Percentiles rank a stretch among this genome's conserved stretches.
phyloP scores from a whole-genome alignment of 1,140 invertebrate species.

The Plodia interpunctella region DNA sequence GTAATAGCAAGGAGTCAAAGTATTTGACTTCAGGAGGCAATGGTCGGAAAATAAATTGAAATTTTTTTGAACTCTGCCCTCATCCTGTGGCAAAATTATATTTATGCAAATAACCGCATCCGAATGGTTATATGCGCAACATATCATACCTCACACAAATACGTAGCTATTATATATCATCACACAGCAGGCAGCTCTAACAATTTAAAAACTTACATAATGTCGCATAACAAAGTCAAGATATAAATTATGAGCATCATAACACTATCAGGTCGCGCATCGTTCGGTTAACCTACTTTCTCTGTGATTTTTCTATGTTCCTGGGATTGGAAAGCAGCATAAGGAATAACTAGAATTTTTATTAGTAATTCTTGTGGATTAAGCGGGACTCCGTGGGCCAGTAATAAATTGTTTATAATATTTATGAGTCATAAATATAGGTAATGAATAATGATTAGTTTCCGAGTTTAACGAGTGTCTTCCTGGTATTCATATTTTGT shows the following conservation, averaged over 20 bases:
- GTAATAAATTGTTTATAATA: background rate
- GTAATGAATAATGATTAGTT: background rate
- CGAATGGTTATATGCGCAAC: too few species aligned
- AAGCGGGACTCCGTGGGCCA: background rate
- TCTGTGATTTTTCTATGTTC: constrained; percentile 31
- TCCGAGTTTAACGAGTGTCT: background rate
- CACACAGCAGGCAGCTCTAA: background rate
- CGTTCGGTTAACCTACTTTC: constrained; percentile 48
- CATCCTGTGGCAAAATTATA: too few species aligned
- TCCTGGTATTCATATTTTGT: too few species aligned
- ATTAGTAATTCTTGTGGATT: constrained; percentile 11
- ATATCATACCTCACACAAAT: too few species aligned
- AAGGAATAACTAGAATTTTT: constrained; percentile 20
- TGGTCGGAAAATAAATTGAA: too few species aligned
- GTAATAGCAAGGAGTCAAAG: too few species aligned
- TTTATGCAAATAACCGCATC: too few species aligned
- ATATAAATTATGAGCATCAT: constrained; percentile 16
- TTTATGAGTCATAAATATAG: constrained; percentile 2
- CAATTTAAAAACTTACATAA: constrained; percentile 13
- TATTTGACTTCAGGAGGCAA: too few species aligned
- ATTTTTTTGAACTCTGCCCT: too few species aligned
- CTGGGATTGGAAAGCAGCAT: constrained; percentile 19
- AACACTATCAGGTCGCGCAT: constrained; percentile 25
- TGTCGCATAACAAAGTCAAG: constrained; percentile 8
- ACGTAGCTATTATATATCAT: too few species aligned